phyloP scores from a whole-genome alignment of 2,888 invertebrate species.

The Tipula lateralis region DNA sequence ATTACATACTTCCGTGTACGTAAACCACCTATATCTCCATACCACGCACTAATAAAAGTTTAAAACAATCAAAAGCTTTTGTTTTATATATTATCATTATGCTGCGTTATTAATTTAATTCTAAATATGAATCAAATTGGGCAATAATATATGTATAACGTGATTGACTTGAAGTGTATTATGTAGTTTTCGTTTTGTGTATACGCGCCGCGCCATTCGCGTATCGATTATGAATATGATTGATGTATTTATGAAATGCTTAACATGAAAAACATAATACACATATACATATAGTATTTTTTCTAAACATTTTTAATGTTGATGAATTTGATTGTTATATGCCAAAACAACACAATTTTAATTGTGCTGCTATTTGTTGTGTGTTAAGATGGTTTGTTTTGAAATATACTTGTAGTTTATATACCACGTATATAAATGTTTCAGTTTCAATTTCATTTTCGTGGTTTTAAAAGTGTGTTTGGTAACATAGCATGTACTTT shows the following conservation, averaged over 20 bases:
- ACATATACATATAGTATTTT: background rate
- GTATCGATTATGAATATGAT: background rate
- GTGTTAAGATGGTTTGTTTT: background rate
- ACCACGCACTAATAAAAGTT: background rate
- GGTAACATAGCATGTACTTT: background rate
- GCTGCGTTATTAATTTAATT: background rate
- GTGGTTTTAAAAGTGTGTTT: background rate
- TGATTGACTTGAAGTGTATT: conserved; percentile 2
- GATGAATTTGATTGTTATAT: background rate
- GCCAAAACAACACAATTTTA: background rate
- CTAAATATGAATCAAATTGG: background rate
- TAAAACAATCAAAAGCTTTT: background rate
- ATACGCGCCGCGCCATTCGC: background rate
- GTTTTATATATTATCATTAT: background rate
- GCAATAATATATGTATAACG: background rate
- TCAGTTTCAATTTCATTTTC: background rate
- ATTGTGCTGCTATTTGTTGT: background rate
- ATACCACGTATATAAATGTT: background rate
- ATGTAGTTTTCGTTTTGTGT: background rate
- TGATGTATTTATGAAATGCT: background rate
- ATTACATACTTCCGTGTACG: background rate
- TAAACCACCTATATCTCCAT: background rate
- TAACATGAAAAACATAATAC: background rate
- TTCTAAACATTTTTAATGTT: background rate
- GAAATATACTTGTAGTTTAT: background rate